A percentile compares a stretch with the other conserved stretches of the same genome.
phyloP scores from a whole-genome alignment of 2,113 vertebrate species.

The Micronycteris hirsuta region DNA sequence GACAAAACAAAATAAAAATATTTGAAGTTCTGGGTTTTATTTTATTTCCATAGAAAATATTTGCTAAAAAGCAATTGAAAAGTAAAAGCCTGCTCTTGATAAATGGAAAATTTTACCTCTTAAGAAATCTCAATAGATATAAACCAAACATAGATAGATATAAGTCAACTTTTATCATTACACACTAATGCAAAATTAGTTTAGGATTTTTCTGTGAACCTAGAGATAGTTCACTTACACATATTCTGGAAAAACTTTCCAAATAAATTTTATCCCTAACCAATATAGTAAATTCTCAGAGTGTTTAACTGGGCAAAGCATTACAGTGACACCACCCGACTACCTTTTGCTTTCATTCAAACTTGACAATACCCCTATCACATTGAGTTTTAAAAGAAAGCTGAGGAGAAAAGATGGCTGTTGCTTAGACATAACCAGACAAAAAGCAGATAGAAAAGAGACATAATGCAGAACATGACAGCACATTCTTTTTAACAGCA shows the following conservation, averaged over 20 bases:
- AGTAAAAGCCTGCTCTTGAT: background rate
- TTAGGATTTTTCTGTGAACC: background rate
- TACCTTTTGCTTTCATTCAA: constrained; percentile 48
- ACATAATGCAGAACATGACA: constrained; percentile 18
- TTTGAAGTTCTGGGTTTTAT: background rate
- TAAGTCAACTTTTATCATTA: background rate
- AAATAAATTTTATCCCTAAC: background rate
- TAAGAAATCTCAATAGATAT: background rate
- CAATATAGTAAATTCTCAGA: background rate
- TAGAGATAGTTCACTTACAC: background rate
- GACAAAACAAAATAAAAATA: background rate
- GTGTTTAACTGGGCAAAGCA: background rate
- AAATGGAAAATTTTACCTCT: background rate
- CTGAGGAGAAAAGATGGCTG: background rate
- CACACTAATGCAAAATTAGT: background rate
- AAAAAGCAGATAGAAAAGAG: constrained; percentile 59
- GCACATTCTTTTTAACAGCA: constrained; percentile 21
- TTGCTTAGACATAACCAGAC: constrained; percentile 1
- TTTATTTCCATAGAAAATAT: background rate
- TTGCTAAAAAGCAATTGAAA: background rate
- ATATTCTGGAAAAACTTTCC: background rate
- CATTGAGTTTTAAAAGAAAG: background rate
- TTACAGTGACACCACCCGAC: constrained; percentile 2
- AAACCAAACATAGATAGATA: too few species aligned
- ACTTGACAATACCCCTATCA: background rate